Percentiles rank a stretch among this genome's conserved stretches.
These are phyloP conservation scores for Acrocephalus scirpaceus DNA, from an alignment of 2,797 vertebrate species.

Conservation along the genomic window DNA sequence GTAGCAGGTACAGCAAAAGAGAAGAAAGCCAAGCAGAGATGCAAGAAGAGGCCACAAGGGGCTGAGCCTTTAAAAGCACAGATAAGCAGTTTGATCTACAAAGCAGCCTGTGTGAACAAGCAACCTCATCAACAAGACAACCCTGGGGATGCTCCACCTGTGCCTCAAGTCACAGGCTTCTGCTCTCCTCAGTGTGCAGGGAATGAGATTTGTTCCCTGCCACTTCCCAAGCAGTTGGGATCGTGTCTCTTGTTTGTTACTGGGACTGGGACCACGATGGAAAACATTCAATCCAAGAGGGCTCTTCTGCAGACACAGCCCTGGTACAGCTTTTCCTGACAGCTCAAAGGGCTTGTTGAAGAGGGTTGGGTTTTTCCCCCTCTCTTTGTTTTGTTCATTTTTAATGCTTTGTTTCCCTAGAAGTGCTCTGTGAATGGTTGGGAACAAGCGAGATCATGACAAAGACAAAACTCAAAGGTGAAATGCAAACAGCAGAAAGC, in stretches of 20 bases:
- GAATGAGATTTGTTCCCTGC: not conserved
- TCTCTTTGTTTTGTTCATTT: not conserved
- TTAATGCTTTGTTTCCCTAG: conserved; percentile 16
- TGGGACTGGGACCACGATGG: not conserved
- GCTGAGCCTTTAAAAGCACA: conserved; percentile 57
- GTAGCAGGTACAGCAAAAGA: conserved; percentile 21
- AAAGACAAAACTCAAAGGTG: conserved; percentile 41
- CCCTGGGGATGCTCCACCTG: conserved; percentile 55
- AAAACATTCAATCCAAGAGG: not conserved
- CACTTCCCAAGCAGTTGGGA: not conserved
- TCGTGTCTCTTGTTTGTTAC: not conserved
- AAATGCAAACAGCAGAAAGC: conserved; percentile 18
- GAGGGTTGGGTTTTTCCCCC: not conserved
- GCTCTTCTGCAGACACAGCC: not conserved
- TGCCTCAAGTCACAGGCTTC: conserved; percentile 2
- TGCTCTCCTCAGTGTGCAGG: not conserved
- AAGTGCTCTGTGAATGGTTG: not conserved
- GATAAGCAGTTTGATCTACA: conserved; percentile 67
- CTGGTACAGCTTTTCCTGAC: not conserved
- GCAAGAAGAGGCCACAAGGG: conserved; percentile 60
- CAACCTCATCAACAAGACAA: conserved; percentile 57
- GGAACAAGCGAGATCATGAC: not conserved
- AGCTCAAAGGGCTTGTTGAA: not conserved
- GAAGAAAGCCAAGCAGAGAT: conserved; percentile 61
- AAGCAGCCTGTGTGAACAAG: conserved; percentile 26